Base-by-base conservation (phyloP, 2,113 vertebrate genomes). In the Nymphicus hollandicus region DNA sequence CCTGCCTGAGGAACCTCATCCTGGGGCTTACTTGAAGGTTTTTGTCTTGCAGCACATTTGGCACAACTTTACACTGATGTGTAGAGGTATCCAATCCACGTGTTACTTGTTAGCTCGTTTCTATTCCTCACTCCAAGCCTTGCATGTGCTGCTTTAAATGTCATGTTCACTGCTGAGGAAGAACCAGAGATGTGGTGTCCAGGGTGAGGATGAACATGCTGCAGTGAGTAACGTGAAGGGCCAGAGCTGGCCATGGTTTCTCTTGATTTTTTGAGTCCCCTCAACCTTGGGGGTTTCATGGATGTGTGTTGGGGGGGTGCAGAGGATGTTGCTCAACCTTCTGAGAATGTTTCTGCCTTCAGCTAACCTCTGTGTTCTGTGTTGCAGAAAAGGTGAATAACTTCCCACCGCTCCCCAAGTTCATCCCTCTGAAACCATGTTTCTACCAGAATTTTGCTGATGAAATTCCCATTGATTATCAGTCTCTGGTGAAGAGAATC, bases 401-500 rank as follows among this genome's bases (percentile, higher is more conserved):
- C 96, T 99, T 99, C 89, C 99, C 99, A 1, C 99, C 99, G 0
- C 96, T 99, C 81, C 99, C 99, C 6, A 91, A 93, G 81, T 98
- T 99, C 52, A 72, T 99, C 39, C 99, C 97, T 10, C 97, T 99
- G 91, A 99, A 99, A 81, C 99, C 99, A 1, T 99, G 99, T 84
- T 99, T 99, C 98, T 99, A 99, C 97, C 99, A 99, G 89, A 98
- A 99, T 43, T 98, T 99, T 25, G 98, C 98, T 0, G 99, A 99
- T 9, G 99, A 99, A 86, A 99, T 99, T 16, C 99, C 99, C 39
- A 96, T 97, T 0, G 98, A 98, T 18, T 97, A 99, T 84, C 98
- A 98, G 86, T 97, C 96, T n/a, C 93, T 99, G 93, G 98, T 99
- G 94, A 98, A 97, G 90, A 98, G 98, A 92, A 98, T 99, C 91